These are phyloP conservation scores for Myotis daubentonii DNA, from an alignment of 2,797 vertebrate species.

Conservation along the genomic window DNA sequence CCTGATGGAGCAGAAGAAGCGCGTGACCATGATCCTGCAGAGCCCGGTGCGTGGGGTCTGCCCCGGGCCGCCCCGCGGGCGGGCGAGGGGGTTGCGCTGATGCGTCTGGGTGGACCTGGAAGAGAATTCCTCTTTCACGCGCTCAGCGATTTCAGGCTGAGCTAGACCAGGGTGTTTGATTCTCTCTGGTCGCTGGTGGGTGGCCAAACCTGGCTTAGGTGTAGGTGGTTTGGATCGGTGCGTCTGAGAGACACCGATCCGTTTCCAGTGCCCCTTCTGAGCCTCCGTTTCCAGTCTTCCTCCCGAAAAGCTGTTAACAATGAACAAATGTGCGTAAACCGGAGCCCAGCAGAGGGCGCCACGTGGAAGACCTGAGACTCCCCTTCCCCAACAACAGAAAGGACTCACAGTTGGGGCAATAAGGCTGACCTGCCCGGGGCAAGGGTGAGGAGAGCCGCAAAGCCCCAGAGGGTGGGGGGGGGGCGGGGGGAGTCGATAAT, in stretches of 20 bases:
- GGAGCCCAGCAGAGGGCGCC: accelerated
- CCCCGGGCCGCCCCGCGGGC: neutral
- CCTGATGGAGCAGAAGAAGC: constrained; percentile 92
- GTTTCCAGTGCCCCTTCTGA: neutral
- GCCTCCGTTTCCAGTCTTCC: neutral
- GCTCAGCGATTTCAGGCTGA: neutral
- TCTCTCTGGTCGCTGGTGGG: neutral
- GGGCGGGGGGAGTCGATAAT: neutral
- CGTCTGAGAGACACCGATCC: neutral
- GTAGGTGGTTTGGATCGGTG: neutral
- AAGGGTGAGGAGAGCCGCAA: neutral
- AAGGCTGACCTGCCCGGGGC: neutral
- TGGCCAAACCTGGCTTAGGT: neutral
- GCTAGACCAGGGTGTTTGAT: neutral
- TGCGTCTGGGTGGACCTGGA: too few relatives aligned
- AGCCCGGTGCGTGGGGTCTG: constrained; percentile 91
- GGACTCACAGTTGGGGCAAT: neutral
- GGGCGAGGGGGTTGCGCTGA: neutral
- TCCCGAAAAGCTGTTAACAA: neutral
- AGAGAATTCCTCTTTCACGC: neutral
- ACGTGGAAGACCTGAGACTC: neutral
- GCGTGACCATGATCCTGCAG: constrained; percentile 94
- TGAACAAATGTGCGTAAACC: neutral
- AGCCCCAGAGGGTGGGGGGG: neutral
- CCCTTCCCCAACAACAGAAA: too few relatives aligned